These are phyloP conservation scores for Pteruthius melanotis DNA, from an alignment of 2,113 vertebrate genomes.

Conservation along the genomic window DNA sequence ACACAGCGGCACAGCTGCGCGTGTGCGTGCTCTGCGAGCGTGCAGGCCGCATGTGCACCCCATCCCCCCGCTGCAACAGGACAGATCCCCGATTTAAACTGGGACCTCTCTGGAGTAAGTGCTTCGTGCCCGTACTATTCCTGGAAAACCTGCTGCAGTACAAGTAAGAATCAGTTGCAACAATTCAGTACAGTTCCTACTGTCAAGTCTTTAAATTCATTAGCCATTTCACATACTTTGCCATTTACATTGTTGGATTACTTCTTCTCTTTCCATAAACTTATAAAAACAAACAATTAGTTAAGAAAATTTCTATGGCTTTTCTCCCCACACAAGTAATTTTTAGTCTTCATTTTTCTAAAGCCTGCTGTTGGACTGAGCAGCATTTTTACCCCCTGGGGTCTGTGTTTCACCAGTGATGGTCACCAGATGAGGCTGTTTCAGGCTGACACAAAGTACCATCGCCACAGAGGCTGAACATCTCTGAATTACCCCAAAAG, in stretches of 20 bases:
- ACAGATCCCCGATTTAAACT: not conserved
- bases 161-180: not conserved
- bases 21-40: not conserved
- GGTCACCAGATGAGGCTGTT: constrained; percentile 25
- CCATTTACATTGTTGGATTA: not conserved
- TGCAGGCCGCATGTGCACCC: not conserved
- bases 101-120: not conserved
- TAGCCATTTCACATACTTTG: not conserved
- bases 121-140: not conserved
- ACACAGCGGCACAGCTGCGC: not conserved
- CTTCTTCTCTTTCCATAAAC: not conserved
- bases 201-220: not conserved
- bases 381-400: not conserved
- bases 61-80: accelerated
- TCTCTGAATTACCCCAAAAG: not conserved
- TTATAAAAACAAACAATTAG: constrained; percentile 27
- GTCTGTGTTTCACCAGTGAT: not conserved
- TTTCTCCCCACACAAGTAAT: not conserved
- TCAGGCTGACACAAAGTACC: not conserved
- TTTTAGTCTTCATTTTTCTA: not conserved
- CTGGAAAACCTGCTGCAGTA: not conserved
- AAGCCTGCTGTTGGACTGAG: not conserved
- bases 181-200: not conserved
- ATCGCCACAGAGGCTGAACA: not conserved
- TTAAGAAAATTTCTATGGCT: constrained; percentile 15